These are phyloP conservation scores for Nephrotoma guestfalica DNA, from an alignment of 2,888 invertebrate species.

Conservation along the genomic window DNA sequence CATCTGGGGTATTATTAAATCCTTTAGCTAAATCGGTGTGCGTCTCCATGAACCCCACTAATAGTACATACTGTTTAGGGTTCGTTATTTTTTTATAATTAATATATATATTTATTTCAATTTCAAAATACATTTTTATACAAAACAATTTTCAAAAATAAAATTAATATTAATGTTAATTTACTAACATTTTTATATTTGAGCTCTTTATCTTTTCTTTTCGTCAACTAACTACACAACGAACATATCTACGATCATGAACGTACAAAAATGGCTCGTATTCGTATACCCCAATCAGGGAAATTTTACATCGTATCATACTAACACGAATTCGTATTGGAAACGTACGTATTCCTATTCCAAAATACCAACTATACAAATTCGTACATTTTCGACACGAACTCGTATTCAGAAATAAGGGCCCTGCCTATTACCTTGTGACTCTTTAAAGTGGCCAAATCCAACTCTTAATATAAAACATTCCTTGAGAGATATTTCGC, in stretches of 20 bases:
- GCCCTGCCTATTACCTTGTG: no score
- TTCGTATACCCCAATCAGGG: neutral
- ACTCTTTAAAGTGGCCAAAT: no score
- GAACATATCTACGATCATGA: neutral
- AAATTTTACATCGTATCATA: neutral
- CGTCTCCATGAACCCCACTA: no score
- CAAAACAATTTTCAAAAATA: neutral
- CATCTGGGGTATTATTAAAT: neutral
- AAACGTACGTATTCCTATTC: no score
- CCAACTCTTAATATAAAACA: no score
- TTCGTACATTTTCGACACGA: no score
- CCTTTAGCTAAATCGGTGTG: no score
- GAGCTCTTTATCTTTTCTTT: neutral
- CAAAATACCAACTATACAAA: no score
- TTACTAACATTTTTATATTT: neutral
- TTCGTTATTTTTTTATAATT: neutral
- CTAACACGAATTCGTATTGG: no score
- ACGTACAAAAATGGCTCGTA: neutral
- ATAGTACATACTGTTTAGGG: neutral
- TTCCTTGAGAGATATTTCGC: no score
- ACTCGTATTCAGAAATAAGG: no score
- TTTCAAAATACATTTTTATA: no score
- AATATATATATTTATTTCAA: neutral
- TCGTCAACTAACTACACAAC: neutral
- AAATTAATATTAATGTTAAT: neutral